Evolutionary conservation across 2,113 vertebrate species (phyloP).

Genomic region (Trichechus manatus): DNA sequence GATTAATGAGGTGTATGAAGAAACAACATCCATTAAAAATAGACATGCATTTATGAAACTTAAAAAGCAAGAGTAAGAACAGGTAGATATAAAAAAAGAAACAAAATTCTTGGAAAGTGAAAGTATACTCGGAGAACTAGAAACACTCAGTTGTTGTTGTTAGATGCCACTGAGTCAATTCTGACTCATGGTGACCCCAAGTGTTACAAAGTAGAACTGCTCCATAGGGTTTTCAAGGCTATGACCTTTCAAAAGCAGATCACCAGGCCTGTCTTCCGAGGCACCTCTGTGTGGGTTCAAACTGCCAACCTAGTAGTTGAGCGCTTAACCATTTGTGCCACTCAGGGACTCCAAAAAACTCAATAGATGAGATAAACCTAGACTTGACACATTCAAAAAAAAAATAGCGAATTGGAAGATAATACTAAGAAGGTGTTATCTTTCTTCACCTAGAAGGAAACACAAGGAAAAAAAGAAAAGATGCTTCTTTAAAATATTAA

Average conservation of each 20-base stretch:
- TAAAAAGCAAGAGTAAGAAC: background rate
- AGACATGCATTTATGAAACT: background rate
- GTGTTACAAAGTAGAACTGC: background rate
- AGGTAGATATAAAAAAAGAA: background rate
- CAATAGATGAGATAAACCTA: background rate
- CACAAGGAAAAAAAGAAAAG: background rate
- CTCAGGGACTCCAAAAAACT: background rate
- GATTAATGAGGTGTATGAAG: conserved; percentile 16
- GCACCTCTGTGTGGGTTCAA: background rate
- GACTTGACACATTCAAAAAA: background rate
- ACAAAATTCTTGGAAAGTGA: background rate
- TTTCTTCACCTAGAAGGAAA: conserved; percentile 2
- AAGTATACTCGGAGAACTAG: background rate
- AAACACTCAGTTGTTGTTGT: background rate
- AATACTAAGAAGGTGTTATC: background rate
- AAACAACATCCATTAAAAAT: conserved; percentile 38
- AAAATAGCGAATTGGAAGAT: background rate
- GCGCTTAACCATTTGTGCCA: background rate
- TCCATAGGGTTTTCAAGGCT: background rate
- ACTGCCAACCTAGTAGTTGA: background rate
- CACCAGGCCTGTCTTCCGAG: background rate
- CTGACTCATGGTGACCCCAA: background rate
- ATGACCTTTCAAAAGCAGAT: background rate
- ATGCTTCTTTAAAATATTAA: conserved; percentile 6
- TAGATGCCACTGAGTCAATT: background rate